phyloP scores from a whole-genome alignment of 2,888 invertebrate species.

The Sphaeridia pumilis region DNA sequence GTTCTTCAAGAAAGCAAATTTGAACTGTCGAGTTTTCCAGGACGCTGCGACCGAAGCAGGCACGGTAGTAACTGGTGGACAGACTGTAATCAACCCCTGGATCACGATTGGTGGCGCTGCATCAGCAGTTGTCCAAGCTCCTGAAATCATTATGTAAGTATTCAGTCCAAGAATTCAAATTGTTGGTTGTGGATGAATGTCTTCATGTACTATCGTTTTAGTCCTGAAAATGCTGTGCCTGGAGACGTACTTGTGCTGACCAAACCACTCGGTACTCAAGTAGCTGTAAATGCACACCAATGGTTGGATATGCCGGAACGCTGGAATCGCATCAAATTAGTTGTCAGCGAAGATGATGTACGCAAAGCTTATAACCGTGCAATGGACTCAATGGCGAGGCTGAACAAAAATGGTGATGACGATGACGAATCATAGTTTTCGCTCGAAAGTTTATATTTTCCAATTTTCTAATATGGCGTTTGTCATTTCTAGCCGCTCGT shows the following conservation, averaged over 20 bases:
- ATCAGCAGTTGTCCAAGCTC: slow-evolving; percentile 56
- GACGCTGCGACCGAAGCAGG: slow-evolving; percentile 60
- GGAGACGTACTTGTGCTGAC: slow-evolving; percentile 74
- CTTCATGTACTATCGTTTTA: slow-evolving; percentile 38
- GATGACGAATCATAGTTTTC: too few species aligned
- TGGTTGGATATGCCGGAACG: slow-evolving; percentile 65
- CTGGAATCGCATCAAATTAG: slow-evolving; percentile 55
- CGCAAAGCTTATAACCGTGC: slow-evolving; percentile 57
- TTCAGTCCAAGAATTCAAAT: too few species aligned
- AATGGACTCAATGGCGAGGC: slow-evolving; percentile 64
- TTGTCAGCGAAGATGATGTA: slow-evolving; percentile 57
- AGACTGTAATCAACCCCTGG: slow-evolving; percentile 71
- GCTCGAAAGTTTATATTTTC: slow-evolving; percentile 7
- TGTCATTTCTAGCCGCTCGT: slow-evolving; percentile 48
- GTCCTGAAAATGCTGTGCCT: slow-evolving; percentile 60
- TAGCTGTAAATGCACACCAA: slow-evolving; percentile 67
- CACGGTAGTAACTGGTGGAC: slow-evolving; percentile 57
- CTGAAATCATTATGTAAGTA: slow-evolving; percentile 61
- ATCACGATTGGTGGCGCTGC: slow-evolving; percentile 72
- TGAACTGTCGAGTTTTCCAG: too few species aligned
- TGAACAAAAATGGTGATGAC: slow-evolving; percentile 60
- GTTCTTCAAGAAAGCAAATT: too few species aligned
- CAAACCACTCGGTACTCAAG: slow-evolving; percentile 72
- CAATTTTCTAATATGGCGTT: background rate
- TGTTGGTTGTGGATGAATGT: too few species aligned